A percentile compares a stretch with the other conserved stretches of the same genome.
Evolutionary conservation across 2,888 invertebrate genomes (phyloP).

Genomic region (Pteria penguin): DNA sequence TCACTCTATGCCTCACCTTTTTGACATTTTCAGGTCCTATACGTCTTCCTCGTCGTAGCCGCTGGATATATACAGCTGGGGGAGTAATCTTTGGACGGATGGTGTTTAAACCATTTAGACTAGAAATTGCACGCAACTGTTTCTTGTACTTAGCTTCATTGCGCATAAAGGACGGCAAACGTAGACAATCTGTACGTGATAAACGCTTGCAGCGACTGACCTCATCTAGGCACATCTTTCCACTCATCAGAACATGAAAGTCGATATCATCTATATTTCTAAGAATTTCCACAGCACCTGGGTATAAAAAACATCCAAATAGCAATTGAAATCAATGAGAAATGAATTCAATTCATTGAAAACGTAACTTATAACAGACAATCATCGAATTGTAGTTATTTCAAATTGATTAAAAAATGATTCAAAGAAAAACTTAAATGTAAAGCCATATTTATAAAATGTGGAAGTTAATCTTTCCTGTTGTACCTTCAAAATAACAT

Average conservation of each 20-base stretch:
- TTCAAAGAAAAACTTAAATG: too few species aligned
- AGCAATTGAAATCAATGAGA: not conserved
- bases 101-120: constrained; percentile 69
- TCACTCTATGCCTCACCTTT: constrained; percentile 58
- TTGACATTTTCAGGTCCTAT: constrained; percentile 57
- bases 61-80: constrained; percentile 58
- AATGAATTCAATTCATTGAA: too few species aligned
- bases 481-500: constrained; percentile 78
- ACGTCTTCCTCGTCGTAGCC: constrained; percentile 59
- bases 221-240: constrained; percentile 77
- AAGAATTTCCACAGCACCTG: constrained; percentile 78
- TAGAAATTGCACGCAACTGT: constrained; percentile 67
- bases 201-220: constrained; percentile 71
- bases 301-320: not conserved
- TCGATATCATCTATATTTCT: constrained; percentile 77
- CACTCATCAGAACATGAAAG: constrained; percentile 76
- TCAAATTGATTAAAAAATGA: too few species aligned
- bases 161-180: constrained; percentile 75
- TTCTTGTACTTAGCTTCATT: constrained; percentile 72
- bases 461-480: not conserved
- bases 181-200: constrained; percentile 71
- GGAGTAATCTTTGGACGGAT: constrained; percentile 56
- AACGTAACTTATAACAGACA: too few species aligned
- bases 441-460: not conserved
- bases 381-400: too few species aligned